A percentile compares a stretch with the other conserved stretches of the same genome.
Evolutionary conservation across 2,888 invertebrate genomes (phyloP).

Genomic region (Mayetiola destructor): DNA sequence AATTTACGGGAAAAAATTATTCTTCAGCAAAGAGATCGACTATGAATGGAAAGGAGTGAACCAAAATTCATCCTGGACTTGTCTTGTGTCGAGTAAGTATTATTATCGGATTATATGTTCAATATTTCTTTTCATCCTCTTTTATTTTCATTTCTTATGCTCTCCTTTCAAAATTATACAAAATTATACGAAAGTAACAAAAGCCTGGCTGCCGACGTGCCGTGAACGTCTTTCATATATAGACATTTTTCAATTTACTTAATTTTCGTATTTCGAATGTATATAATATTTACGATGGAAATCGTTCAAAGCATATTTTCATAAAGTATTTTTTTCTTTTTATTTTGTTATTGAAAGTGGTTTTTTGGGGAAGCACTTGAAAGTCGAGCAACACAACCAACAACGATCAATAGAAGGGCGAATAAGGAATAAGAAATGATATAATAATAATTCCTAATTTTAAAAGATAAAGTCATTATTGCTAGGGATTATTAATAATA

Average conservation of each 20-base stretch:
- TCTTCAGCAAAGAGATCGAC: too few species aligned
- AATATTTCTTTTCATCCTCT: not conserved
- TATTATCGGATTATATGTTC: constrained; percentile 11
- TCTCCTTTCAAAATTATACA: not conserved
- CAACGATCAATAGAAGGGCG: not conserved
- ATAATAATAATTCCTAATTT: constrained; percentile 1
- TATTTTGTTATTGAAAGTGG: too few species aligned
- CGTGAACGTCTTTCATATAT: too few species aligned
- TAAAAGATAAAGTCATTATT: constrained; percentile 7
- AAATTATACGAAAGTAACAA: not conserved
- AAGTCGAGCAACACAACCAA: not conserved
- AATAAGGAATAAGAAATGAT: not conserved
- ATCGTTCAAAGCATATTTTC: constrained; percentile 6
- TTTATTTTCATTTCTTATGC: not conserved
- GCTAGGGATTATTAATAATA: constrained; percentile 12
- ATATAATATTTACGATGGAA: not conserved
- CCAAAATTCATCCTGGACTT: constrained; percentile 5
- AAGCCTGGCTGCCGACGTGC: too few species aligned
- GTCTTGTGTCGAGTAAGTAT: too few species aligned
- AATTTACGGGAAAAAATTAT: too few species aligned
- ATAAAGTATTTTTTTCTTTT: constrained; percentile 12
- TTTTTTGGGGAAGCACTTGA: not conserved
- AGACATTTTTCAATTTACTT: not conserved
- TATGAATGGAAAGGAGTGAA: too few species aligned
- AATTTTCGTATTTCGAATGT: not conserved